Conservation (phyloP, 1,140 invertebrate species). For the Pogonomyrmex californicus region DNA sequence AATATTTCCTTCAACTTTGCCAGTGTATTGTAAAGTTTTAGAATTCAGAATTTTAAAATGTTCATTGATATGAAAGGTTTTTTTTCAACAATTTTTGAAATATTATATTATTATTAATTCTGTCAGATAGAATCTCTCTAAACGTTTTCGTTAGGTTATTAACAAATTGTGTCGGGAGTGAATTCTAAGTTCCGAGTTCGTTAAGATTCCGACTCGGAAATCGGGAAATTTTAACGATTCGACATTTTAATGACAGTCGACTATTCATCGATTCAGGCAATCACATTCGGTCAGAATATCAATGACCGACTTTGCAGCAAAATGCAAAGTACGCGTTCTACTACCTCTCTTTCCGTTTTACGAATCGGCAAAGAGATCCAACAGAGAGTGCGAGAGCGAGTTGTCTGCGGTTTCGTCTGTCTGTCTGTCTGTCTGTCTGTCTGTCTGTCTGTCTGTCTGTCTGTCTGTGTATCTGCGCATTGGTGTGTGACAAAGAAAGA, state of each 20-base stretch:
- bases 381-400: slow-evolving; percentile 1
- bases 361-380: slow-evolving; percentile 22
- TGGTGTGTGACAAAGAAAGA: not conserved
- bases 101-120: not conserved
- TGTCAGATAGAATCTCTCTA: not conserved
- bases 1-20: slow-evolving; percentile 16
- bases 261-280: slow-evolving; percentile 54
- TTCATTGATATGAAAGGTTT: no score
- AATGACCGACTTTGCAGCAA: not conserved
- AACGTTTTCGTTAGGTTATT: not conserved
- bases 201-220: not conserved
- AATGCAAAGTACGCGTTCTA: slow-evolving; percentile 25
- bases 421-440: not conserved
- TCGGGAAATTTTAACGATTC: slow-evolving; percentile 23
- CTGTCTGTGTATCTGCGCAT: not conserved
- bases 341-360: slow-evolving; percentile 32
- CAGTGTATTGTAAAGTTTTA: slow-evolving; percentile 1
- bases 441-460: not conserved
- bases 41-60: not conserved
- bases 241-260: slow-evolving; percentile 51
- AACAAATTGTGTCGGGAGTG: not conserved
- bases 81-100: not conserved
- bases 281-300: slow-evolving; percentile 27
- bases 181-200: slow-evolving; percentile 20
- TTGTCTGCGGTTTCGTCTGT: not conserved